Evolutionary conservation across 2,797 vertebrate species (phyloP).

Genomic region (Cyclopterus lumpus): DNA sequence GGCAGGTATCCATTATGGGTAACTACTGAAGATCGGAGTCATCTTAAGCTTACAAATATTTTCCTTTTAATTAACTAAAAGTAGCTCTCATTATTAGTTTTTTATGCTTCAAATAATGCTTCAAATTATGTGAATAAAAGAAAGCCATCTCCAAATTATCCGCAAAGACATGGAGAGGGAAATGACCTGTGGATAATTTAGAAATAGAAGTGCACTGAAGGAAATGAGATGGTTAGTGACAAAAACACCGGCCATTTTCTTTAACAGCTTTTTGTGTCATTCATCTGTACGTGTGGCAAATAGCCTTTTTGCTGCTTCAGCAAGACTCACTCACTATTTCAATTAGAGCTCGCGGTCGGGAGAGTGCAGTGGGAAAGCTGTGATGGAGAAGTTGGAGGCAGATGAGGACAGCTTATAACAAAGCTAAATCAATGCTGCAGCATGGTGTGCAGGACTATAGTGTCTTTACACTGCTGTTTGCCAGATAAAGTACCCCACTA

Average conservation of each 20-base stretch:
- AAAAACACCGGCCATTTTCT: conserved; percentile 48
- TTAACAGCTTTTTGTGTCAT: conserved; percentile 48
- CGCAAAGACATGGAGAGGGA: conserved; percentile 13
- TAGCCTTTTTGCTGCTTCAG: conserved; percentile 58
- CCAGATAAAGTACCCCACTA: background rate
- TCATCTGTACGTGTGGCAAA: conserved; percentile 47
- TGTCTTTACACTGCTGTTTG: conserved; percentile 18
- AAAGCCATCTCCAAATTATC: conserved; percentile 29
- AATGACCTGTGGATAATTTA: conserved; percentile 58
- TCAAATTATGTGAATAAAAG: conserved; percentile 35
- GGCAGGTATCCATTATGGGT: conserved; percentile 9
- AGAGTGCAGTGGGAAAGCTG: conserved; percentile 37
- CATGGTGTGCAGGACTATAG: conserved; percentile 12
- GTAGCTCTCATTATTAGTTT: conserved; percentile 5
- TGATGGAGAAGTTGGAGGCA: conserved; percentile 23
- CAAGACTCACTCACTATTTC: conserved; percentile 44
- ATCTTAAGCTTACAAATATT: conserved; percentile 3
- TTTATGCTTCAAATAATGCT: conserved; percentile 22
- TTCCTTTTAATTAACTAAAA: conserved; percentile 3
- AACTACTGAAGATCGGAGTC: conserved; percentile 19
- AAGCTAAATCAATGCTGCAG: conserved; percentile 35
- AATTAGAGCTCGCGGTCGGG: conserved; percentile 44
- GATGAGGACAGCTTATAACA: conserved; percentile 26
- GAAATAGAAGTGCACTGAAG: conserved; percentile 39
- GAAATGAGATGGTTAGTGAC: conserved; percentile 48